phyloP scores from a whole-genome alignment of 2,797 vertebrate genomes.

The Amphiprion clarkii region DNA sequence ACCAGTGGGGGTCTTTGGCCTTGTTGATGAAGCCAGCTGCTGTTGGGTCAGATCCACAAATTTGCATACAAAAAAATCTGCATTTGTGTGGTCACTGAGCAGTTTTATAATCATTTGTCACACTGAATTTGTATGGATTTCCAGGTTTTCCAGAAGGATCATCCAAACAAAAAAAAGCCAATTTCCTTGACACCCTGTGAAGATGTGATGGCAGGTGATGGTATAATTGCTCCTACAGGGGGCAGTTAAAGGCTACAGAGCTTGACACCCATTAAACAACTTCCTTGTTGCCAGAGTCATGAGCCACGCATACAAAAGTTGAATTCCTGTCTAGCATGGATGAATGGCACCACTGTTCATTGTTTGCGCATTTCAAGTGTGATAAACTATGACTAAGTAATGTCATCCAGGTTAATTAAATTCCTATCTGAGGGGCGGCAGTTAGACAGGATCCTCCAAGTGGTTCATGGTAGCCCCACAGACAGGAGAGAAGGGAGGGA shows the following conservation, averaged over 20 bases:
- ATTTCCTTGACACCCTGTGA: not conserved
- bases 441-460: conserved; percentile 38
- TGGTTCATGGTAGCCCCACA: conserved; percentile 27
- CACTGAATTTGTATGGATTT: not conserved
- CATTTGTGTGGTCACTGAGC: not conserved
- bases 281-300: conserved; percentile 55
- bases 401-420: conserved; percentile 40
- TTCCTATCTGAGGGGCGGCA: conserved; percentile 65
- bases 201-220: conserved; percentile 31
- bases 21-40: too few species aligned
- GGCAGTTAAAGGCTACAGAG: conserved; percentile 57
- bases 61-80: too few species aligned
- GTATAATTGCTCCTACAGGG: conserved; percentile 63
- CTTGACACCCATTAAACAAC: conserved; percentile 28
- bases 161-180: not conserved
- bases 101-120: not conserved
- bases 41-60: too few species aligned
- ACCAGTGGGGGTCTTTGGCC: too few species aligned
- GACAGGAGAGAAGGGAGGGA: conserved; percentile 19
- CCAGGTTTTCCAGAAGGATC: not conserved
- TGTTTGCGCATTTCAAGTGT: not conserved
- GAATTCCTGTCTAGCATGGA: not conserved
- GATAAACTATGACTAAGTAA: not conserved
- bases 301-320: conserved; percentile 17
- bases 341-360: not conserved